Conservation (phyloP, 2,113 vertebrate species). For the Chlamydotis undulata region DNA sequence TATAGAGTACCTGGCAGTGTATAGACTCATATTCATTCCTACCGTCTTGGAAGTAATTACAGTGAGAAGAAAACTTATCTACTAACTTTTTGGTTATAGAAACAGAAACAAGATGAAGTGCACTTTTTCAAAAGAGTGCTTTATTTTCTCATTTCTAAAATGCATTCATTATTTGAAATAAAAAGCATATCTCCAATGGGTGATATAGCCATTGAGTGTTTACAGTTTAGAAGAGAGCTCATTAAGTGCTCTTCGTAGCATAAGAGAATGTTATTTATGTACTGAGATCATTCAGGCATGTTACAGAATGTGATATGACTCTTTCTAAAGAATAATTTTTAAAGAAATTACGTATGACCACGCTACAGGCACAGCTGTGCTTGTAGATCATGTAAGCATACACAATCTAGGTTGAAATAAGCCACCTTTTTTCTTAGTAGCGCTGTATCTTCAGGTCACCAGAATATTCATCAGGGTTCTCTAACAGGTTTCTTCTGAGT, state of each 20-base stretch:
- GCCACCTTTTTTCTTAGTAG: background rate
- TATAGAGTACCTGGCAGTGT: background rate
- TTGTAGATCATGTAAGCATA: background rate
- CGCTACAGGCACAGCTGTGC: background rate
- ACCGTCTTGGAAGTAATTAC: background rate
- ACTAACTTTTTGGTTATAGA: background rate
- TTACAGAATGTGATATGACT: background rate
- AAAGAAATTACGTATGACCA: background rate
- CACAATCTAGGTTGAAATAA: background rate
- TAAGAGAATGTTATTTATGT: slow-evolving; percentile 19
- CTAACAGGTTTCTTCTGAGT: background rate
- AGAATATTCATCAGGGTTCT: background rate
- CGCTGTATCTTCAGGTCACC: background rate
- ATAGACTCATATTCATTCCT: background rate
- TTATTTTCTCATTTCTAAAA: background rate
- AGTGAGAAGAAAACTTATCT: background rate
- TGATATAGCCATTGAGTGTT: background rate
- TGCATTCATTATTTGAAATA: background rate
- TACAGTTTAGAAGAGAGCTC: background rate
- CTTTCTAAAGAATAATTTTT: background rate
- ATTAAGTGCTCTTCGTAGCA: background rate
- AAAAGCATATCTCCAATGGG: background rate
- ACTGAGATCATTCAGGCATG: background rate
- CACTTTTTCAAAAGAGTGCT: background rate
- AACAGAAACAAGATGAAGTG: background rate